A percentile compares a stretch with the other conserved stretches of the same genome.
These are phyloP conservation scores for Eurois occulta DNA, from an alignment of 2,888 invertebrate genomes.

Conservation along the genomic window DNA sequence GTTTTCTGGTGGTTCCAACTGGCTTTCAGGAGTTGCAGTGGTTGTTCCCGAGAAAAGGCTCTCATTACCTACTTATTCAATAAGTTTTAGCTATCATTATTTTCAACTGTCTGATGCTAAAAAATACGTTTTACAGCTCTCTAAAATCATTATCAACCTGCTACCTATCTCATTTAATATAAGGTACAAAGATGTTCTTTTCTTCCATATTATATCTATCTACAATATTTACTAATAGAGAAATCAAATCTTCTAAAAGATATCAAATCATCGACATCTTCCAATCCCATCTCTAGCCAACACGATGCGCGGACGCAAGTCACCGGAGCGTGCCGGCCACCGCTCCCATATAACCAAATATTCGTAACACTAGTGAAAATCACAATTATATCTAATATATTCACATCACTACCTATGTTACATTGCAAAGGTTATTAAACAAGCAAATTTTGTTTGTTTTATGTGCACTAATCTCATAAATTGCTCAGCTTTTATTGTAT, in stretches of 20 bases:
- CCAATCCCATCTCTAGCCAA: slow-evolving; percentile 61
- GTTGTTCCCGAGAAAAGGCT: background rate
- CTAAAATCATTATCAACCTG: background rate
- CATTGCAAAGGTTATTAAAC: slow-evolving; percentile 54
- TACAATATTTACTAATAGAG: background rate
- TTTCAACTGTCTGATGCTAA: background rate
- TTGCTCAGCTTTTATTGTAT: slow-evolving; percentile 49
- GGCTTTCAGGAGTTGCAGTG: background rate
- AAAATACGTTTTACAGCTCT: background rate
- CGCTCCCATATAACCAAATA: slow-evolving; percentile 71
- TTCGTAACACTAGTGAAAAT: slow-evolving; percentile 76
- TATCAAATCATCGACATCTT: slow-evolving; percentile 42
- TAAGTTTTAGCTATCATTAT: background rate
- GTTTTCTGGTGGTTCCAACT: background rate
- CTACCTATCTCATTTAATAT: background rate
- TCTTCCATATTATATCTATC: background rate
- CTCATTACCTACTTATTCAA: background rate
- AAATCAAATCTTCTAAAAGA: background rate
- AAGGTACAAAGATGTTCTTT: background rate
- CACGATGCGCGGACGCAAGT: slow-evolving; percentile 60
- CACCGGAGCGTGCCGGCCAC: slow-evolving; percentile 73
- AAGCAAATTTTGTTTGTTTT: slow-evolving; percentile 65
- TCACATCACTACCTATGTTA: slow-evolving; percentile 62
- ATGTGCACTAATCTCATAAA: slow-evolving; percentile 59
- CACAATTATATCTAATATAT: slow-evolving; percentile 68